These are phyloP conservation scores for Sakesphorus luctuosus DNA, from an alignment of 2,113 vertebrate genomes.

Conservation along the genomic window DNA sequence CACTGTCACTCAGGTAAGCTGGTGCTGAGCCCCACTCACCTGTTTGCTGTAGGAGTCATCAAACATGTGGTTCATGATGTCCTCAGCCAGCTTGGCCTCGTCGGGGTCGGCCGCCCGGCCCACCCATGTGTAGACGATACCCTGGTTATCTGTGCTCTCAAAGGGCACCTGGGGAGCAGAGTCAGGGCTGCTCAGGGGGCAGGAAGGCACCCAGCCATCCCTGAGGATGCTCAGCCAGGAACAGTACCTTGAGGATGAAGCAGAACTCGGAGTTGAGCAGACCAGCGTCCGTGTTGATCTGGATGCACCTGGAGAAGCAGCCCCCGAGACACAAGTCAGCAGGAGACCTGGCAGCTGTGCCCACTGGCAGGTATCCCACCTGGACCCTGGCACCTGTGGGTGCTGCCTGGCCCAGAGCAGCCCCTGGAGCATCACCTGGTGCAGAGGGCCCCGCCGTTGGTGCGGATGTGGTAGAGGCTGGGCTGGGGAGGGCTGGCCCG, in stretches of 20 bases:
- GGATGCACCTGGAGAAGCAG: constrained; percentile 85
- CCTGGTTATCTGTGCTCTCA: constrained; percentile 97
- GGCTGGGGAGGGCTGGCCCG: constrained; percentile 84
- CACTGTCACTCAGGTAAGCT: neutral
- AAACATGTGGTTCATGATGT: constrained; percentile 97
- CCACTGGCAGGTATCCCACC: accelerated
- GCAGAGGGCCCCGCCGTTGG: constrained; percentile 94
- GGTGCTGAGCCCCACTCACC: constrained; percentile 60
- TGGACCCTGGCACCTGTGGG: neutral
- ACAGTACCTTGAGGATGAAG: constrained; percentile 93
- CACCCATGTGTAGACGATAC: constrained; percentile 97
- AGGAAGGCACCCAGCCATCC: neutral
- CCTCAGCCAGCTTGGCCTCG: constrained; percentile 93
- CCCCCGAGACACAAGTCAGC: accelerated
- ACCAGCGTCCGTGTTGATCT: constrained; percentile 90
- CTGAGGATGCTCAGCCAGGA: neutral
- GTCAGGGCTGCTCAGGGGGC: neutral
- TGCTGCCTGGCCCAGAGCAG: neutral
- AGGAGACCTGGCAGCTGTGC: accelerated
- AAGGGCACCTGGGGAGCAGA: constrained; percentile 87
- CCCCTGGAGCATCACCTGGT: constrained; percentile 79
- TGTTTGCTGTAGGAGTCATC: constrained; percentile 97
- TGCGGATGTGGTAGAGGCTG: constrained; percentile 95
- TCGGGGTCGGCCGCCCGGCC: constrained; percentile 93
- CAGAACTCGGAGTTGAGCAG: constrained; percentile 98